Evolutionary conservation across 2,797 vertebrate genomes (phyloP), one percentile per base, ranked within the genome.

Genomic region (Premnoplex brunnescens): DNA sequence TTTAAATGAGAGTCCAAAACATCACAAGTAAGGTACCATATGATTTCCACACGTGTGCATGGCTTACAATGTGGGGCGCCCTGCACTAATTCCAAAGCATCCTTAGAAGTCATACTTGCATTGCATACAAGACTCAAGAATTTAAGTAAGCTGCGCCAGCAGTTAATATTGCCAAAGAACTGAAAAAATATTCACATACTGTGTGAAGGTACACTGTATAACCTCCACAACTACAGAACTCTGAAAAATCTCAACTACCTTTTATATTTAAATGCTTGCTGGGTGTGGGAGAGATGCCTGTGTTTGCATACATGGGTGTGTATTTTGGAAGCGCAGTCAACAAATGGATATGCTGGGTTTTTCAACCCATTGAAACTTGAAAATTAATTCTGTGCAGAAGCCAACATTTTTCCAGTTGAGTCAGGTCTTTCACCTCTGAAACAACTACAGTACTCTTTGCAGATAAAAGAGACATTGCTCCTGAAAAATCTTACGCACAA

Each of bases 231-330:
- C 34, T 73, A 74, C 9, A 32, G 26, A 76, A 56, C 19, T 58
- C 41, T 24, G 34, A 83, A 85, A 91, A 88, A 59, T 22, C 72
- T 48, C 66, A 7, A 9, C 18, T 69, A 90, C 18, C 8, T 81
- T 77, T 72, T 30, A 39, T 6, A 54, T 52, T 63, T 68, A 71
- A 93, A 60, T 49, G 32, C 26, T 46, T 79, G 55, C n/a, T 71
- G 62, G 46, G 19, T 67, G 32, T 64, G 63, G 27, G 18, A 82
- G 36, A 69, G 36, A 32, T 11, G 2, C 1, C 2, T 14, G 7
- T n/a, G 7, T 22, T 36, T 19, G 17, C 26, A 18, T 30, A 28
- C 1, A 63, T 2, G 1, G 0, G 2, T 13, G 9, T 12, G 23
- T 21, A 68, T 52, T 89, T 67, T 58, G 39, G 67, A 91, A 78